Evolutionary conservation across 37 sponge, comb jelly and placozoan species (phyloP).

Genomic region (Cladorhizidae sp.): DNA sequence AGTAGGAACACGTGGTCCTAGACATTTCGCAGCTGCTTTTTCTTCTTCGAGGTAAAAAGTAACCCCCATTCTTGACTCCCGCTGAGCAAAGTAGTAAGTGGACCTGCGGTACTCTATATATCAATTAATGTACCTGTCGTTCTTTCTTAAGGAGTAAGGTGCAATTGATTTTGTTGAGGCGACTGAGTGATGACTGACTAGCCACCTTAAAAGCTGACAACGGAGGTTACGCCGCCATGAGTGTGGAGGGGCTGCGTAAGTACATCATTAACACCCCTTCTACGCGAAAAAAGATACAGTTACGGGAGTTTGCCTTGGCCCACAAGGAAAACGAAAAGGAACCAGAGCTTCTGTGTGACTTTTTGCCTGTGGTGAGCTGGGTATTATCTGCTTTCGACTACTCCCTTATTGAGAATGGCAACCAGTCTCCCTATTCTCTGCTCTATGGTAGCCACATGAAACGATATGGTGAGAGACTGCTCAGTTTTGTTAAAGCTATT

Average conservation of each 20-base stretch:
- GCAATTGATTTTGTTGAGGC: too few relatives aligned
- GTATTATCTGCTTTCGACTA: constrained; percentile 7
- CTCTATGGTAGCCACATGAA: constrained; percentile 46
- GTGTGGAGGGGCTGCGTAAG: constrained; percentile 3
- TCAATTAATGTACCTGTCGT: too few relatives aligned
- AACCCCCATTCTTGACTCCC: too few relatives aligned
- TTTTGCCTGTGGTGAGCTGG: constrained; percentile 17
- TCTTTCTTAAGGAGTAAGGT: too few relatives aligned
- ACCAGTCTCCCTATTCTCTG: constrained; percentile 32
- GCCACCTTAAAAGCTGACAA: too few relatives aligned
- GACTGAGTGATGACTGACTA: too few relatives aligned
- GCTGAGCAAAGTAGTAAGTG: too few relatives aligned
- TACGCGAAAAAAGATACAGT: constrained; percentile 17
- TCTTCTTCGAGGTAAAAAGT: too few relatives aligned
- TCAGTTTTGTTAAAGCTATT: constrained; percentile 48
- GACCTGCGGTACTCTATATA: too few relatives aligned
- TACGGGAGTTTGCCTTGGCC: constrained; percentile 12
- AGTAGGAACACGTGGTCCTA: too few relatives aligned
- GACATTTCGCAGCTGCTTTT: too few relatives aligned
- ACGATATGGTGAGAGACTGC: constrained; percentile 15
- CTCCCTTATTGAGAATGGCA: constrained; percentile 3
- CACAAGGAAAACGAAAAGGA: constrained; percentile 10
- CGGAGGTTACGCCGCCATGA: neutral
- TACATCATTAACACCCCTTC: constrained; percentile 29
- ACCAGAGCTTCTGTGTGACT: constrained; percentile 39